These are phyloP conservation scores for Zaprionus obscuricornis DNA, from an alignment of 2,888 invertebrate species.

Conservation along the genomic window DNA sequence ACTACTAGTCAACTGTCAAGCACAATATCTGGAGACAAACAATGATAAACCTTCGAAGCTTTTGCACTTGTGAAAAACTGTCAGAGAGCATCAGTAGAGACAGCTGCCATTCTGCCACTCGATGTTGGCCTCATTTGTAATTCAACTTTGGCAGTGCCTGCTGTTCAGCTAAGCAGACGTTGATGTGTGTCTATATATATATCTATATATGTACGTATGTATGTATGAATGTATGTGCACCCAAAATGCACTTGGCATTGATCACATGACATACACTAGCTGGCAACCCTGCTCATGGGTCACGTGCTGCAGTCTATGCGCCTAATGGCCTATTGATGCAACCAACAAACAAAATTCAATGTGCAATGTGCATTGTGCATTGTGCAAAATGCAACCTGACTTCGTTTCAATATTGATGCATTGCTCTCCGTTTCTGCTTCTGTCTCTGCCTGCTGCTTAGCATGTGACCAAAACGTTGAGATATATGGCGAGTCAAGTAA, in stretches of 20 bases:
- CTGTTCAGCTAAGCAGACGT: slow-evolving; percentile 44
- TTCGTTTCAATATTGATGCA: slow-evolving; percentile 63
- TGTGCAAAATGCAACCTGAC: slow-evolving; percentile 27
- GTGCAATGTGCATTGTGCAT: no score
- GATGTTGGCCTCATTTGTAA: slow-evolving; percentile 65
- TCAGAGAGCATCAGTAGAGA: slow-evolving; percentile 18
- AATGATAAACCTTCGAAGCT: slow-evolving; percentile 64
- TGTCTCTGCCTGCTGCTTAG: slow-evolving; percentile 51
- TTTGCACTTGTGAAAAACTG: slow-evolving; percentile 45
- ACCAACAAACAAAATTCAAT: no score
- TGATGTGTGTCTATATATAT: slow-evolving; percentile 47
- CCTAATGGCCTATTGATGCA: slow-evolving; percentile 38
- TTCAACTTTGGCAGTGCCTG: slow-evolving; percentile 59
- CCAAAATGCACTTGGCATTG: slow-evolving; percentile 34
- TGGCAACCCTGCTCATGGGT: slow-evolving; percentile 20
- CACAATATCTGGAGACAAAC: slow-evolving; percentile 47
- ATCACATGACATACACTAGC: slow-evolving; percentile 29
- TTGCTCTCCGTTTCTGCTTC: slow-evolving; percentile 13
- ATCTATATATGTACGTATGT: slow-evolving; percentile 18
- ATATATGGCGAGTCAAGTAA: slow-evolving; percentile 23
- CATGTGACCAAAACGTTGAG: slow-evolving; percentile 38
- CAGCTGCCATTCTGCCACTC: slow-evolving; percentile 26
- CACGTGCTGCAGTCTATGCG: slow-evolving; percentile 30
- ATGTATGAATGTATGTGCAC: slow-evolving; percentile 12
- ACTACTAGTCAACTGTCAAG: slow-evolving; percentile 6